phyloP scores from a whole-genome alignment of 2,888 invertebrate genomes.

The Megalurothrips usitatus region DNA sequence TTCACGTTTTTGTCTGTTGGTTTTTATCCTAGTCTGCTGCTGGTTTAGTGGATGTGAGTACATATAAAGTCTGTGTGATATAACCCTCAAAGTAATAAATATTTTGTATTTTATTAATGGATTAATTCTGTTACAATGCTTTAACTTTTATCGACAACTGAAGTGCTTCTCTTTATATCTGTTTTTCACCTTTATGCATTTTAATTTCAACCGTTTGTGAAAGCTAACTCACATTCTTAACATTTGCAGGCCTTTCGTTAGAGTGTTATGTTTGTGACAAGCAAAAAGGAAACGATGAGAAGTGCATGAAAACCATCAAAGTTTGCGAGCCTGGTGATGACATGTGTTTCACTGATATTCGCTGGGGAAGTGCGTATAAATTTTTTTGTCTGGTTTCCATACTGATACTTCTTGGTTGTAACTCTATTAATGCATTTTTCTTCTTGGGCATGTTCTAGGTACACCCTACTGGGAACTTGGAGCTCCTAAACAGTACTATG shows the following conservation, averaged over 20 bases:
- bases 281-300: constrained; percentile 87
- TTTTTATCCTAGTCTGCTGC: background rate
- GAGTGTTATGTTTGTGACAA: constrained; percentile 94
- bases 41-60: too few species aligned
- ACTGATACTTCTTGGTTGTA: background rate
- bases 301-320: constrained; percentile 86
- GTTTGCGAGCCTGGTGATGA: constrained; percentile 85
- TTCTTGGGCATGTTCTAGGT: constrained; percentile 46
- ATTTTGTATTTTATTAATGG: background rate
- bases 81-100: background rate
- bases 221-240: background rate
- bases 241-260: constrained; percentile 57
- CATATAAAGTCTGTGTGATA: background rate
- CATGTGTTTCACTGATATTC: constrained; percentile 80
- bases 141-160: background rate
- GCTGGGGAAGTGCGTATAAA: constrained; percentile 77
- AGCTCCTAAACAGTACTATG: constrained; percentile 86
- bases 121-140: background rate
- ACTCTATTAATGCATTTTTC: constrained; percentile 17
- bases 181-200: background rate
- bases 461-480: constrained; percentile 94
- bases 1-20: background rate
- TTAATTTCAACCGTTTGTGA: background rate
- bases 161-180: background rate
- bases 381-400: background rate